These are phyloP conservation scores for Agrotis exclamationis DNA, from an alignment of 2,888 invertebrate genomes.

Conservation along the genomic window DNA sequence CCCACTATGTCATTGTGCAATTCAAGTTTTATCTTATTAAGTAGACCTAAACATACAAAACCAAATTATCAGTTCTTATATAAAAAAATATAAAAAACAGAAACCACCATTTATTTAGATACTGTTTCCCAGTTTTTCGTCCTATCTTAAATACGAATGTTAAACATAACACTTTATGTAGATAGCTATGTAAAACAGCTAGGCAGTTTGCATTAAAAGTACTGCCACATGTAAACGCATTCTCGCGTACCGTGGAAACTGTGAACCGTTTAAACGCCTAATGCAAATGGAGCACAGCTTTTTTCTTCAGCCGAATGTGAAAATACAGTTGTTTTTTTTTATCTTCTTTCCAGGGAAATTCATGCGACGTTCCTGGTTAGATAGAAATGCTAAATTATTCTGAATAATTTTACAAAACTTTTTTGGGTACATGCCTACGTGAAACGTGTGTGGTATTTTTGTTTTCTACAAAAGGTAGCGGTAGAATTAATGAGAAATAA, in stretches of 20 bases:
- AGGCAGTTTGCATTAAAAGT: constrained; percentile 37
- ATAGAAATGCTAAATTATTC: constrained; percentile 42
- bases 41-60: not conserved
- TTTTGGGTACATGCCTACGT: constrained; percentile 7
- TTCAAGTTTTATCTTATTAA: too few relatives aligned
- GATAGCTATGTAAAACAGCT: constrained; percentile 30
- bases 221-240: constrained; percentile 17
- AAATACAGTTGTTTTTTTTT: constrained; percentile 19
- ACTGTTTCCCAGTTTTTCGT: not conserved
- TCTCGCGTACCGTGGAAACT: constrained; percentile 1
- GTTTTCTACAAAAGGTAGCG: constrained; percentile 8
- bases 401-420: constrained; percentile 22
- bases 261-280: constrained; percentile 33
- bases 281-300: constrained; percentile 38
- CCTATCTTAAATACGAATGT: not conserved
- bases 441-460: not conserved
- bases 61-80: not conserved
- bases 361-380: constrained; percentile 17
- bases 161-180: not conserved
- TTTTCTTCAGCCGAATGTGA: constrained; percentile 18
- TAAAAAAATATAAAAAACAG: too few relatives aligned
- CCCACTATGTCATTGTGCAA: not conserved
- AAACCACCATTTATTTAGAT: not conserved
- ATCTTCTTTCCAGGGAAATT: not conserved
- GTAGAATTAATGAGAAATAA: constrained; percentile 16